Base-by-base conservation (phyloP, 2,888 invertebrate species). In the Cyclophora punctaria region DNA sequence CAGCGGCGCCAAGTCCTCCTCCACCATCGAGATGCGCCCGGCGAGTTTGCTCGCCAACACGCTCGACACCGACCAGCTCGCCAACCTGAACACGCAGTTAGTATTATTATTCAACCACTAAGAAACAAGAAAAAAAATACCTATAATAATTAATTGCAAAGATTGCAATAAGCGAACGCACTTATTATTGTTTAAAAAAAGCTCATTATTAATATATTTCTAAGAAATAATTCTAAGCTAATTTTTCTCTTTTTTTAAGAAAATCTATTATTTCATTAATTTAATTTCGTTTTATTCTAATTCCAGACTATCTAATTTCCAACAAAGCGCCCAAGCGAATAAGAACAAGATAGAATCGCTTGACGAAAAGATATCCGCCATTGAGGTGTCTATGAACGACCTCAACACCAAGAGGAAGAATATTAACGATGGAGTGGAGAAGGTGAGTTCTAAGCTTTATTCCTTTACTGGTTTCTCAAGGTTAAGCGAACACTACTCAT, bases 1-100 rank as follows among this genome's bases (percentile, higher is more conserved):
- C 71, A 91, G 93, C 3, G 87, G 90, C 0, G 90, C 89, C 46
- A 90, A 89, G 54, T 92, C 91, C 0, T 90, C 90, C 3, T 89
- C 90, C 4, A 92, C 91, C 33, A 79, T 75, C 5, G 83, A 86
- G 53, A 87, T 94, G 3, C 60, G 67, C 0, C 82, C 89, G 1
- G 88, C 90, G 47, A 83, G 85, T 4, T 71, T 90, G 1, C 70
- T 94, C 2, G 91, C 92, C 0, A 86, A 91, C 60, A 89, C 91
- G 0, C 64, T 92, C 0, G 93, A 94, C 61, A 69, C 83, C 4
- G 80, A 84, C 3, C 85, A 88, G 61, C 63, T 92, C 5, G 73
- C 80, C 41, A 76, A 71, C 45, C 64, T 62, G 33, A 71, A 69
- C 35, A 59, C 56, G 2, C 75, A 76, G 83, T 85, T 3, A 73